phyloP scores from a whole-genome alignment of 2,797 vertebrate species.

The Petrocephalus sullivani region DNA sequence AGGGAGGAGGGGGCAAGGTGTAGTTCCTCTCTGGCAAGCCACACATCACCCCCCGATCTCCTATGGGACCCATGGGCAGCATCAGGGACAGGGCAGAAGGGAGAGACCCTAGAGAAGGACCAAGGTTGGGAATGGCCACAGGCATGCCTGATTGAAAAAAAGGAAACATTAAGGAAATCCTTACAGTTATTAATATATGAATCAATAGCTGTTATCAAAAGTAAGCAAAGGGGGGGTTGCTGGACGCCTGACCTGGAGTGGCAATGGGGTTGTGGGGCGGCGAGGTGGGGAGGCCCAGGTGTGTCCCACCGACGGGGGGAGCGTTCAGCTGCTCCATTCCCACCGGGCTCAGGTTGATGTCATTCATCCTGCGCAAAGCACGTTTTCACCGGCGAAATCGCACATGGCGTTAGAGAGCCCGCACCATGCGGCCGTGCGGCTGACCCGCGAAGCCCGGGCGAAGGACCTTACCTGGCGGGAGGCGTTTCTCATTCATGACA shows the following conservation, averaged over 20 bases:
- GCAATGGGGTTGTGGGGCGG: constrained; percentile 88
- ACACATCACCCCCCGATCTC: constrained; percentile 95
- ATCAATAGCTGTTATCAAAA: not conserved
- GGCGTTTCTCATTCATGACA: constrained; percentile 22
- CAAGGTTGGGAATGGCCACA: constrained; percentile 92
- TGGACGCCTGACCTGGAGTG: constrained; percentile 69
- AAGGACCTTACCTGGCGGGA: constrained; percentile 25
- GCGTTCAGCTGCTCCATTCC: constrained; percentile 96
- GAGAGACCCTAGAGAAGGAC: constrained; percentile 85
- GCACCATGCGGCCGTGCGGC: not conserved
- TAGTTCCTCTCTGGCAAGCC: constrained; percentile 95
- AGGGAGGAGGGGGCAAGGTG: constrained; percentile 88
- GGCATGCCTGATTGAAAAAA: constrained; percentile 73
- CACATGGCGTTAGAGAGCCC: not conserved
- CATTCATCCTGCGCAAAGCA: constrained; percentile 79
- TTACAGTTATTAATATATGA: not conserved
- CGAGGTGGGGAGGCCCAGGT: constrained; percentile 85
- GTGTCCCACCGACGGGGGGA: constrained; percentile 83
- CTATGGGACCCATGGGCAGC: constrained; percentile 92
- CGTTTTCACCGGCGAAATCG: not conserved
- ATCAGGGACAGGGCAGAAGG: constrained; percentile 94
- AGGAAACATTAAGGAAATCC: not conserved
- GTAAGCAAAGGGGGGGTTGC: not conserved
- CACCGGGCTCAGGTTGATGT: constrained; percentile 93
- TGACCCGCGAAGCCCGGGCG: not conserved